Evolutionary conservation across 2,888 invertebrate species (phyloP), one percentile per base, ranked within the genome.

Genomic region (Drosophila heteroneura): DNA sequence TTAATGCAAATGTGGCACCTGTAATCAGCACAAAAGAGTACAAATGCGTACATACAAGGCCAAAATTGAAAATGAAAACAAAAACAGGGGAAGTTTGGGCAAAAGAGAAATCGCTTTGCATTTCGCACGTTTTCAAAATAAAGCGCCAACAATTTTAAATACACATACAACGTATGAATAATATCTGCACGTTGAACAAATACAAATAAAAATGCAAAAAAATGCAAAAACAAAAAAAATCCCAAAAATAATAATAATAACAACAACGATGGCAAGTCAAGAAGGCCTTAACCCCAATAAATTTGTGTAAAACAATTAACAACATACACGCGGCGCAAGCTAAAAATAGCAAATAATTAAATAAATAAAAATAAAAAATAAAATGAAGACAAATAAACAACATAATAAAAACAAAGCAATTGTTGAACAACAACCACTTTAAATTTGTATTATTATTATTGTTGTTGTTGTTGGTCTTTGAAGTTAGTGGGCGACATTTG

Each of bases 281-380:
- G 66, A 76, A 85, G 86, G 89, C 84, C 84, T 85, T 85, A 85
- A 85, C 84, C 84, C 76, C 85, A 85, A 85, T 85, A 88, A 83
- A 84, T 82, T 85, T 47, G 30, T 79, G 83, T 85, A 88, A 84
- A 74, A 85, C 83, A 84, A 87, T 85, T 75, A 80, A 70, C 71
- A 71, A 76, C 67, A 79, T 47, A 70, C 56, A 77, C 33, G 67
- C 76, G 67, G 32, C 39, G 70, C 73, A 51, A 71, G 76, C 66
- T 70, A 68, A 79, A 82, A 82, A 79, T 58, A 69, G 39, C 47
- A 64, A 52, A 22, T 32, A 14, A 41, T 14, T 68, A 49, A 30
- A 54, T 7, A 19, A 53, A 58, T 33, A 37, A 39, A 26, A 26
- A 26, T 26, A 26, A 0, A 26, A 26, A 26, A n/a, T n/a, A n/a